A percentile compares a stretch with the other conserved stretches of the same genome.
Conservation (phyloP, 30 jellyfish, hydroid and myxozoan genomes). For the Aurelia aurita region DNA sequence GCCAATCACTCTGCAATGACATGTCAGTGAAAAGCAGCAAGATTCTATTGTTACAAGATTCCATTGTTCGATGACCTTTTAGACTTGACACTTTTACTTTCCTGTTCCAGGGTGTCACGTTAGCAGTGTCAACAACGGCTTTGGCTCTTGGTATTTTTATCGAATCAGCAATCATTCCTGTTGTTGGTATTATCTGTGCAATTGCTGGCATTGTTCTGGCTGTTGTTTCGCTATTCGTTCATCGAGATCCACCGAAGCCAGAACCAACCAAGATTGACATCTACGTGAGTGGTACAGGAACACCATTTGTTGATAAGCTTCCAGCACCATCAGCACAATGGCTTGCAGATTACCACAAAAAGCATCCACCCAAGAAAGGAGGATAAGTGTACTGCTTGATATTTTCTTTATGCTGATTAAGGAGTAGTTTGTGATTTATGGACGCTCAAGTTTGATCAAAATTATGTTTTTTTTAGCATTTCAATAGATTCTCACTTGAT, state of each 20-base stretch:
- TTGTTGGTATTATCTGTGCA: conserved; percentile 72
- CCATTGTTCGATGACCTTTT: no score
- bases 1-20: no score
- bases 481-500: no score
- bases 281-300: conserved; percentile 51
- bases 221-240: conserved; percentile 57
- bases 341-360: conserved; percentile 52
- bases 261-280: conserved; percentile 61
- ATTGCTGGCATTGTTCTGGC: conserved; percentile 54
- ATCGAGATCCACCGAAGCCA: conserved; percentile 75
- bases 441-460: no score
- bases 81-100: background rate
- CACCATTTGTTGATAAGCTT: conserved; percentile 21
- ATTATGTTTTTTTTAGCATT: no score
- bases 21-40: no score
- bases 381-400: no score
- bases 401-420: no score
- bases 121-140: conserved; percentile 68
- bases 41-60: no score
- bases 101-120: conserved; percentile 42
- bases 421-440: no score
- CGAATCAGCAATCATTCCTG: conserved; percentile 60
- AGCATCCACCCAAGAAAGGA: conserved; percentile 32
- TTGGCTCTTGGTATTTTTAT: conserved; percentile 38
- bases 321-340: conserved; percentile 44